phyloP scores from a whole-genome alignment of 2,888 invertebrate species.

The Oscheius sp. region DNA sequence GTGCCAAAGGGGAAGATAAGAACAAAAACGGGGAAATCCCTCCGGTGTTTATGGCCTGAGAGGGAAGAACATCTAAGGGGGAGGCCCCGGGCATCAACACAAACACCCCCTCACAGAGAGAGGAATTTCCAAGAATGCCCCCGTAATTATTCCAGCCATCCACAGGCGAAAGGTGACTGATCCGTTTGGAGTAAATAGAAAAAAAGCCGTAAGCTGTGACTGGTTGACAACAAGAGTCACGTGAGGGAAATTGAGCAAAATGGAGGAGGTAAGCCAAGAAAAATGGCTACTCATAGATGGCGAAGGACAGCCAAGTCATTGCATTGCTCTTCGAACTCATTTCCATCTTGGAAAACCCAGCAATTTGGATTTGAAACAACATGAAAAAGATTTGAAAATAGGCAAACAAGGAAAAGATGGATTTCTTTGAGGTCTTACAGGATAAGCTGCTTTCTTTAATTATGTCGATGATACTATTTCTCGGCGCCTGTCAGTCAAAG shows the following conservation, averaged over 20 bases:
- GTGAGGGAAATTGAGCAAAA: conserved; percentile 25
- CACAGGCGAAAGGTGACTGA: conserved; percentile 1
- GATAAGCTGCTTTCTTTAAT: neutral
- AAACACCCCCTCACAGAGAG: neutral
- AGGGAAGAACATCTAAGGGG: neutral
- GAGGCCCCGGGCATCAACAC: neutral
- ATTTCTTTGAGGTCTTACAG: neutral
- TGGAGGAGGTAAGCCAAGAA: neutral
- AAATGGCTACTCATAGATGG: neutral
- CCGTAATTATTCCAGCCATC: neutral
- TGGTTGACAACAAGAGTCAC: conserved; percentile 27
- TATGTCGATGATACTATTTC: too few relatives aligned
- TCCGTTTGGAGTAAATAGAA: conserved; percentile 21
- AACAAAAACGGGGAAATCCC: neutral
- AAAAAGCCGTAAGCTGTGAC: conserved; percentile 11
- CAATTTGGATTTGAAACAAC: too few relatives aligned
- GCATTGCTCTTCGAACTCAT: neutral
- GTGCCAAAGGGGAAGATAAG: conserved; percentile 4
- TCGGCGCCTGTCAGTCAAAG: too few relatives aligned
- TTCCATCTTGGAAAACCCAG: neutral
- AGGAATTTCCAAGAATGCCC: neutral
- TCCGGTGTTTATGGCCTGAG: neutral
- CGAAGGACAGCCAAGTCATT: too few relatives aligned
- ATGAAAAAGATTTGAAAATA: neutral
- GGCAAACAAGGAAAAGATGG: neutral